Evolutionary conservation across 2,113 vertebrate species (phyloP).

Genomic region (Rattus rattus): DNA sequence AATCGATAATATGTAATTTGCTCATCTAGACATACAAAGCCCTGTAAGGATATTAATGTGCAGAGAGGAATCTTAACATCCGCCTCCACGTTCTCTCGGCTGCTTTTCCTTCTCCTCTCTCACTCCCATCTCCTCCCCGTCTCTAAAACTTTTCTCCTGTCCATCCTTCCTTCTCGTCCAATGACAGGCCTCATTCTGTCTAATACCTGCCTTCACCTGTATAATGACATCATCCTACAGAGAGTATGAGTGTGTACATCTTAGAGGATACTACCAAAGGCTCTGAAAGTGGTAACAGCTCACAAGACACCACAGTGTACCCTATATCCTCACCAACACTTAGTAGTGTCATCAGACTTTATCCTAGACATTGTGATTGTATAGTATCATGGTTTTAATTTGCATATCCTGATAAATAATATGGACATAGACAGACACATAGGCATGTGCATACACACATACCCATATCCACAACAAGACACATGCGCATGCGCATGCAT

Average conservation of each 20-base stretch:
- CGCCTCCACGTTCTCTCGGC: no score
- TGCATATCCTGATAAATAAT: background rate
- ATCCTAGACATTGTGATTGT: background rate
- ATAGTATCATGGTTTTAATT: background rate
- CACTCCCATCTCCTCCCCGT: no score
- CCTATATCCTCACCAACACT: background rate
- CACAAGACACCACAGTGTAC: background rate
- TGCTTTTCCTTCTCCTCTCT: no score
- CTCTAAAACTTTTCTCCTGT: no score
- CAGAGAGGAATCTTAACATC: no score
- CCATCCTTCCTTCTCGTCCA: no score
- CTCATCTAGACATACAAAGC: no score
- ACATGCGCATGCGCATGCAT: background rate
- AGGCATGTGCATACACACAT: background rate
- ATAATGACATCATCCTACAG: background rate
- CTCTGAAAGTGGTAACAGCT: background rate
- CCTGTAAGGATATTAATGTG: no score
- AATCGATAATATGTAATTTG: no score
- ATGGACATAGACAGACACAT: background rate
- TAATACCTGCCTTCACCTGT: no score
- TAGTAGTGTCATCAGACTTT: background rate
- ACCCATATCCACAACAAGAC: no score
- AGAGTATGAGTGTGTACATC: background rate
- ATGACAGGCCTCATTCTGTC: no score
- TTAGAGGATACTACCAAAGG: background rate